Base-by-base conservation (phyloP, 2,113 vertebrate species). In the Alexandromys fortis region DNA sequence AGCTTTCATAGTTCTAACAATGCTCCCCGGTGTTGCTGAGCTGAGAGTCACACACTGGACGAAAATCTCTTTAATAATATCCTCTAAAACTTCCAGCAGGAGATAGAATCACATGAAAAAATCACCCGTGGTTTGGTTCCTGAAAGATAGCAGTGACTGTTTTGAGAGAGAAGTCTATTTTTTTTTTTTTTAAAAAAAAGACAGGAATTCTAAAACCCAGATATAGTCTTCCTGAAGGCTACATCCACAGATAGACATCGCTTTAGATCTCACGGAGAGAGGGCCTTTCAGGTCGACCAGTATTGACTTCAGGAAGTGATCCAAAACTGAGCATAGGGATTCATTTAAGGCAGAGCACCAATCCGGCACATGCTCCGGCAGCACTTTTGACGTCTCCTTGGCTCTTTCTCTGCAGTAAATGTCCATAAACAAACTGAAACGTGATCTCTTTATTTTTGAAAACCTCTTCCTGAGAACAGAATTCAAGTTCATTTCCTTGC, bases 221-320 rank as follows among this genome's bases (percentile, higher is more conserved):
- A 72, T n/a, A 24, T 24, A 67, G 22, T 90, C 52, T 85, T 52
- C 35, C 73, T 65, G 85, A 91, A 91, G 83, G 63, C 55, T 63
- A 55, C 26, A 76, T 93, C 42, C 65, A 63, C n/a, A 33, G 90
- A 55, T 42, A 88, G 72, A 88, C 52, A 92, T 67, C 58, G 47
- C 95, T 93, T 94, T 85, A 93, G 88, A 61, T 68, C 76, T 92
- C 92, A 77, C 49, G 93, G 65, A 96, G 83, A 96, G 65, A 96
- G 83, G 65, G 90, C 93, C 76, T 94, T 94, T 94, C 81, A 95
- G 93, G 92, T 96, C 21, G 6, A 65, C n/a, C n/a, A 55, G 55
- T 90, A 97, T 96, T 96, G 97, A 94, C 68, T 93, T 96, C 26
- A 95, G 95, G 96, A 96, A 97, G 67, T 86, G 90, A 95, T 93